Conservation (phyloP, 1,140 invertebrate genomes). For the Heliconius hermathena region DNA sequence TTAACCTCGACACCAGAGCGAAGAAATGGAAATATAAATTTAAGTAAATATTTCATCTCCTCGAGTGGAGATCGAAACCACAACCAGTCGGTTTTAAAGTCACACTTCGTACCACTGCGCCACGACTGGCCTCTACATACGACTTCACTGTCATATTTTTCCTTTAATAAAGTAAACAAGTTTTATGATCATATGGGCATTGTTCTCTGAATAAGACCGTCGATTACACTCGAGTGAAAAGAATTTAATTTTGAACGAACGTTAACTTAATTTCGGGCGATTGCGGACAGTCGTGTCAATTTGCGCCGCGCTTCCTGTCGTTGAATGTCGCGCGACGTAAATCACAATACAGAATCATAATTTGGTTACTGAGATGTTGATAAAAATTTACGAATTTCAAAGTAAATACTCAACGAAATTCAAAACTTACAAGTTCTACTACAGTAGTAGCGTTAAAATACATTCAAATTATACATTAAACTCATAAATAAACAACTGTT, state of each 20-base stretch:
- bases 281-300: conserved; percentile 43
- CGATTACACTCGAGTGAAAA: conserved; percentile 32
- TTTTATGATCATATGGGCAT: conserved; percentile 1
- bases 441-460: not conserved
- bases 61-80: too few relatives aligned
- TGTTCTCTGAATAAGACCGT: conserved; percentile 27
- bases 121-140: not conserved
- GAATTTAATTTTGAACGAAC: conserved; percentile 41
- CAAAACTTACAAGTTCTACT: not conserved
- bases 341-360: conserved; percentile 42
- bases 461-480: not conserved
- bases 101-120: too few relatives aligned
- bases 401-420: not conserved
- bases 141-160: conserved; percentile 1
- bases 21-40: too few relatives aligned
- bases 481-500: too few relatives aligned
- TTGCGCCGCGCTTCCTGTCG: conserved; percentile 37
- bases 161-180: not conserved
- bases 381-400: conserved; percentile 27
- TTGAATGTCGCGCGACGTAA: conserved; percentile 30
- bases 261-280: conserved; percentile 45
- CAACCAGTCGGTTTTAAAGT: too few relatives aligned
- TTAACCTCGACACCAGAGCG: too few relatives aligned
- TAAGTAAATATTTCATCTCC: too few relatives aligned
- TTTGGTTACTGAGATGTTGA: conserved; percentile 39